These are phyloP conservation scores for Drosophila kohkoa DNA, from an alignment of 1,140 invertebrate species.

Conservation along the genomic window DNA sequence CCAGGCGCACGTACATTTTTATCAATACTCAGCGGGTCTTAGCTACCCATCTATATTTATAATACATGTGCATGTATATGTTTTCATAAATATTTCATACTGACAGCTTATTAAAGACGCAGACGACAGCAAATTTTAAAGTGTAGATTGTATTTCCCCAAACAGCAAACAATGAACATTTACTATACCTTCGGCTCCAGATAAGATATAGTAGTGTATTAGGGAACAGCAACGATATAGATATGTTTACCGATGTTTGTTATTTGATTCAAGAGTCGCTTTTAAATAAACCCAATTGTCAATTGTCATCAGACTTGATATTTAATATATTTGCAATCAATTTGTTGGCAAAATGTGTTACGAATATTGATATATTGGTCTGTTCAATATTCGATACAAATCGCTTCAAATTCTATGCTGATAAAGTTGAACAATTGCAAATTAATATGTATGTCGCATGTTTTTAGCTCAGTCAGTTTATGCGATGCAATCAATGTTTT, in stretches of 20 bases:
- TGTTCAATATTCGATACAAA: not conserved
- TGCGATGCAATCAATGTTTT: constrained; percentile 12
- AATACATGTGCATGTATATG: not conserved
- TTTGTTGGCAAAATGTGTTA: not conserved
- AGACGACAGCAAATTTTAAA: constrained; percentile 9
- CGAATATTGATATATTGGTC: not conserved
- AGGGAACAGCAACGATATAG: no score
- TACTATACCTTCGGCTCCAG: not conserved
- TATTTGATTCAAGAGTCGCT: no score
- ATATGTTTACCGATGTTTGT: no score
- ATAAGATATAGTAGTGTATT: not conserved
- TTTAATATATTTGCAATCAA: not conserved
- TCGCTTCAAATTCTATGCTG: not conserved
- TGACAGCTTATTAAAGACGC: constrained; percentile 22
- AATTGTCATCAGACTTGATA: no score
- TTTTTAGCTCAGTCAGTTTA: not conserved
- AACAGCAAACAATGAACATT: not conserved
- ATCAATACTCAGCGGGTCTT: constrained; percentile 58
- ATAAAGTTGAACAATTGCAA: not conserved
- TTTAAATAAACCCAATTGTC: no score
- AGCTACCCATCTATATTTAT: constrained; percentile 16
- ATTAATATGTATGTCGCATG: not conserved
- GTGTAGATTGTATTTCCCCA: constrained; percentile 3
- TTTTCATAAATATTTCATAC: not conserved
- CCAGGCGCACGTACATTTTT: constrained; percentile 57